Conservation (phyloP, 2,888 invertebrate genomes). For the Agrochola macilenta region DNA sequence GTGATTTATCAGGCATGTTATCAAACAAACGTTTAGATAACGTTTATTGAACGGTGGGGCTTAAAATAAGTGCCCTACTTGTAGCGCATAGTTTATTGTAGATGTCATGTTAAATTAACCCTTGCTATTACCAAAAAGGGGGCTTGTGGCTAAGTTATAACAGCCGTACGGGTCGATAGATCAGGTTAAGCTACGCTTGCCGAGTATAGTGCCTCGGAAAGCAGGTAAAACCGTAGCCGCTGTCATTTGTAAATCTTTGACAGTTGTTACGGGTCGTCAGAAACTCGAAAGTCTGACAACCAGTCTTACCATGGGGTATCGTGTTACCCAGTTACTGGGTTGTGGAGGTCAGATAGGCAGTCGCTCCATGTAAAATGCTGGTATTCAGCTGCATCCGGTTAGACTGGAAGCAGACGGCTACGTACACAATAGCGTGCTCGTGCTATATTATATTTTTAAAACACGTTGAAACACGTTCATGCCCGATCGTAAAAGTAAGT, state of each 20-base stretch:
- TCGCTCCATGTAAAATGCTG: too few species aligned
- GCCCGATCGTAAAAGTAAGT: too few species aligned
- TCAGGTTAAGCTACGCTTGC: not conserved
- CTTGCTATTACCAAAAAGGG: not conserved
- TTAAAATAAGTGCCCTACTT: conserved; percentile 28
- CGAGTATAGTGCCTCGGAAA: not conserved
- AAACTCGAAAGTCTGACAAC: not conserved
- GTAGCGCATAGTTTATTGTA: not conserved
- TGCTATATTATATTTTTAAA: too few species aligned
- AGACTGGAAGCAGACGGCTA: too few species aligned
- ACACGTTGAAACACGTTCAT: too few species aligned
- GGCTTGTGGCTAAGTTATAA: not conserved
- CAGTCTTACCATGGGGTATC: too few species aligned
- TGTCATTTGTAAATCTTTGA: not conserved
- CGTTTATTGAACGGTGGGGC: conserved; percentile 1
- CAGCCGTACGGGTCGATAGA: not conserved
- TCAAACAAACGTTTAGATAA: conserved; percentile 34
- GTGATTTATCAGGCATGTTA: conserved; percentile 26
- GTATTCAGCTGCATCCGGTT: too few species aligned
- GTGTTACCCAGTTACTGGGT: too few species aligned
- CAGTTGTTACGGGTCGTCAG: not conserved
- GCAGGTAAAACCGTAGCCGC: not conserved
- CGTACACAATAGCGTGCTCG: too few species aligned
- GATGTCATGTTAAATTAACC: not conserved
- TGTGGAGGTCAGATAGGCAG: too few species aligned